Evolutionary conservation across 2,113 vertebrate species (phyloP).

Genomic region (Oophaga pumilio): DNA sequence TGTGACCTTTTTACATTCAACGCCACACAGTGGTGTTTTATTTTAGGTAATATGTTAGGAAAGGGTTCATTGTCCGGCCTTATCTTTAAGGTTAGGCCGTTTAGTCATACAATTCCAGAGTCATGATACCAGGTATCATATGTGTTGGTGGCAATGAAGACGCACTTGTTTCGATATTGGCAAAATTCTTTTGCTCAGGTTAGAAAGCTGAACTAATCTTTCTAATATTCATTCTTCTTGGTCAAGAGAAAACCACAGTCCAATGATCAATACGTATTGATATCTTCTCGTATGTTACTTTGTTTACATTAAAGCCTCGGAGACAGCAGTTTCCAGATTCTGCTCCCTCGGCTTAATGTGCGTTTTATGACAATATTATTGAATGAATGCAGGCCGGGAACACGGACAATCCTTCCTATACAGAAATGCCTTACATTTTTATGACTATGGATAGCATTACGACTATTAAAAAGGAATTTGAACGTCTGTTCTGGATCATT

Average conservation of each 20-base stretch:
- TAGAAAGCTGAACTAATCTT: no score
- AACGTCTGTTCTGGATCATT: background rate
- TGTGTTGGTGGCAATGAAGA: no score
- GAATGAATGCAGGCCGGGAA: background rate
- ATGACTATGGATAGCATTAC: background rate
- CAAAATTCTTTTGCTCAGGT: no score
- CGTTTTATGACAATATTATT: constrained; percentile 13
- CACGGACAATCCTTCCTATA: background rate
- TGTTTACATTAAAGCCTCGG: background rate
- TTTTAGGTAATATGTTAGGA: no score
- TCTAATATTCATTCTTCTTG: background rate
- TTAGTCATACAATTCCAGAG: no score
- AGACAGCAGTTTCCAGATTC: background rate
- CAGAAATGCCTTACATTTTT: constrained; percentile 21
- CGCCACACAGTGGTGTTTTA: no score
- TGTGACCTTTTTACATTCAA: no score
- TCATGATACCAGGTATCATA: no score
- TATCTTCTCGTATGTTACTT: background rate
- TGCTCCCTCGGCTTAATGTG: background rate
- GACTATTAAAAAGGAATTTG: constrained; percentile 21
- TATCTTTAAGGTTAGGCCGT: no score
- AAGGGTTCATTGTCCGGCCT: no score
- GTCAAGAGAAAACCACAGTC: background rate
- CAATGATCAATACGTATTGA: background rate
- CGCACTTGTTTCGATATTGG: no score